Base-by-base conservation (phyloP, 2,113 vertebrate species). In the Daphoenositta chrysoptera region DNA sequence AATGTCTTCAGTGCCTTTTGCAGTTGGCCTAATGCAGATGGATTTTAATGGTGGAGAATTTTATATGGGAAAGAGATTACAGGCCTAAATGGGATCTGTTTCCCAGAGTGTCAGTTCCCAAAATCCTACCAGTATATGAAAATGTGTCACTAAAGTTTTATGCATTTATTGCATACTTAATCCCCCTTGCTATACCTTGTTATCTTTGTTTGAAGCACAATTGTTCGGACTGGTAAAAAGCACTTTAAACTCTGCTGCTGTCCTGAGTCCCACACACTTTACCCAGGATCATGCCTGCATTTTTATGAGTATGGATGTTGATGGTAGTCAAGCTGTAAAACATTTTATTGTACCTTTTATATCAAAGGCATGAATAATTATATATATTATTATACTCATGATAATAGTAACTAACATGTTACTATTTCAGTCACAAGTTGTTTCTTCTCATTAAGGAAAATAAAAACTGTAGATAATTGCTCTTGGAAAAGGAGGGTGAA, bases 41-140 rank as follows among this genome's bases (percentile, higher is more conserved):
- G 53, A 63, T 96, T 88, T 89, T 64, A 79, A 79, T 86, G 64
- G 33, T 58, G 80, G 63, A 35, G 7, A 75, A 66, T 71, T 78
- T 87, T 48, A 30, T 27, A 53, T 44, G 47, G 44, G 63, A 88
- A 85, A 44, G 5, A 61, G 61, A 68, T 65, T 33, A 39, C 6
- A 57, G 42, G 27, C 28, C 63, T 58, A 60, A 54, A 68, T 56
- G 40, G 70, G 57, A 10, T n/a, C 51, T 90, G 35, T 80, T 82
- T 87, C 83, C 84, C 86, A 51, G 42, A 83, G 33, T 35, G 37
- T 66, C 37, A 11, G 13, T 76, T 60, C 53, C 35, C 47, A 33
- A 85, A 87, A 72, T 92, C 54, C 78, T 91, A 48, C 22, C 37
- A 45, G 50, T 18, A 26, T 39, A 26, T 87, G 75, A 76, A 87